Base-by-base conservation (phyloP, 2,888 invertebrate species). In the Drosophila monieri region DNA sequence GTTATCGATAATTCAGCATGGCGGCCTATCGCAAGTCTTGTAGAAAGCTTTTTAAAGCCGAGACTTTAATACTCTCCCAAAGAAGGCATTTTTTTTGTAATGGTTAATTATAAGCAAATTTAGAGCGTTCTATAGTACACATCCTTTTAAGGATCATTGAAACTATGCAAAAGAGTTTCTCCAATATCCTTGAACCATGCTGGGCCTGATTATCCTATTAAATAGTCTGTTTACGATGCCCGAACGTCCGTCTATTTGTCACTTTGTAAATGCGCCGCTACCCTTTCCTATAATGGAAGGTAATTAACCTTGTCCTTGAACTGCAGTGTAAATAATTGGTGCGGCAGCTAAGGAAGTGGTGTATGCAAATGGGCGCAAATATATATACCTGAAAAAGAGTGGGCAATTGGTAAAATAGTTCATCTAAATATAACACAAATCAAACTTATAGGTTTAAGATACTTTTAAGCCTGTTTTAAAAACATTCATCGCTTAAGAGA, bases 221-320 rank as follows among this genome's bases (percentile, higher is more conserved):
- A 59, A 49, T 49, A 14, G 39, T 30, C 10, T 35, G 30, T 59
- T 69, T 68, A 69, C 52, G 18, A 69, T 14, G 23, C 44, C 37
- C 37, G 46, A 43, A 37, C 39, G 53, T 14, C 43, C 43, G 66
- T n/a, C 43, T 41, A 48, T 48, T 53, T 67, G 73, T 67, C 76
- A 62, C 59, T 77, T 53, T 60, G 30, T 23, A 21, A 25, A 47
- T 35, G 15, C 21, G n/a, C 37, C 9, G n/a, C 43, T 46, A 75
- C 75, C 75, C 75, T 73, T 75, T 75, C 25, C 32, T 54, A 44
- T 51, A 51, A 73, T 55, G 46, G 43, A 41, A 53, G 30, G 54
- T 37, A 60, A 76, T 73, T 68, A 55, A 25, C 39, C 25, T 25
- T 73, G 77, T 41, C 75, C 75, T 75, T 75, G 77, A 68, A 56